A percentile compares a stretch with the other conserved stretches of the same genome.
Evolutionary conservation across 2,797 vertebrate genomes (phyloP).

Genomic region (Artibeus jamaicensis): DNA sequence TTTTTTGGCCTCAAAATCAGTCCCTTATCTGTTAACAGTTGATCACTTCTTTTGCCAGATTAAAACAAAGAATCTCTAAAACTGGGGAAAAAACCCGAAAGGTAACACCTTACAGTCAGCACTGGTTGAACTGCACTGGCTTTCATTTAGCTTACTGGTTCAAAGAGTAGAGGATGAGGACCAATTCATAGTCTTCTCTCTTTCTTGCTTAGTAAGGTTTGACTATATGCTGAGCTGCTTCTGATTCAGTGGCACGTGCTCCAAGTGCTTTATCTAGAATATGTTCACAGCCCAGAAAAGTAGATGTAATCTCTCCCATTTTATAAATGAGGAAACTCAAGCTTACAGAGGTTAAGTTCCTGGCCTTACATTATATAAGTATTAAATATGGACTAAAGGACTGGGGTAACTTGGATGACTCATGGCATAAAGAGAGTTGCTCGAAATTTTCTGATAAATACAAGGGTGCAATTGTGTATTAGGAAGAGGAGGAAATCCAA

Average conservation of each 20-base stretch:
- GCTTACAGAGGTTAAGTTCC: neutral
- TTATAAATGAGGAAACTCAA: neutral
- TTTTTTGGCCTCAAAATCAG: neutral
- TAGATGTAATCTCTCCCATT: neutral
- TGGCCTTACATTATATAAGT: neutral
- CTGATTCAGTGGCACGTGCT: neutral
- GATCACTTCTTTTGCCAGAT: conserved; percentile 28
- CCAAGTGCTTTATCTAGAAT: neutral
- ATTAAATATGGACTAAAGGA: neutral
- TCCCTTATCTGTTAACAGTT: conserved; percentile 29
- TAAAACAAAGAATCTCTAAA: conserved; percentile 11
- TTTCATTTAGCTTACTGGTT: neutral
- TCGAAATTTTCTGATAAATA: neutral
- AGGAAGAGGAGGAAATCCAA: neutral
- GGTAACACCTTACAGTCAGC: neutral
- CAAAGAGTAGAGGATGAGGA: neutral
- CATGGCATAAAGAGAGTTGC: neutral
- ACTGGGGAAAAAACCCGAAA: neutral
- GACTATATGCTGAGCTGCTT: neutral
- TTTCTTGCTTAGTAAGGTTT: neutral
- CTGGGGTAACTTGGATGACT: neutral
- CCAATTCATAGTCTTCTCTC: neutral
- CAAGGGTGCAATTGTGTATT: neutral
- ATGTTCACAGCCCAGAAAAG: neutral
- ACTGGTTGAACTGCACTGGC: neutral